These are phyloP conservation scores for Scrobipalpa costella DNA, from an alignment of 2,888 invertebrate genomes.

Conservation along the genomic window DNA sequence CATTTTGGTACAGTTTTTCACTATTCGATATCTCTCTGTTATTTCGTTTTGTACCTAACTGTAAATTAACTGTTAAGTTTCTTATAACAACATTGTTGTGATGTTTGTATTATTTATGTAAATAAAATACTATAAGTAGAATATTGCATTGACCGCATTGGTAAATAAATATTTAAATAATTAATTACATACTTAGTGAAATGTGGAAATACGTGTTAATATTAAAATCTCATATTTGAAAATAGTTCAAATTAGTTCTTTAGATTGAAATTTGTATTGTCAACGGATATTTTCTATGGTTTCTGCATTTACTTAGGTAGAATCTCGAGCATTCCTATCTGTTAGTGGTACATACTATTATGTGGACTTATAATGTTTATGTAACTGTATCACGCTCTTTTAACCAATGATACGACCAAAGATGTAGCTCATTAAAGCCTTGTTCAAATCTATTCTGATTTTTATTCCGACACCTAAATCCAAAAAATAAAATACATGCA, in stretches of 20 bases:
- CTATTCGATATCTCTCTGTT: conserved; percentile 51
- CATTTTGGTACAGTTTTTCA: conserved; percentile 21
- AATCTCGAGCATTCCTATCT: conserved; percentile 60
- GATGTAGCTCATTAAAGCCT: conserved; percentile 80
- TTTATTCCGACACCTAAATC: not conserved
- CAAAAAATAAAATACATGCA: not conserved
- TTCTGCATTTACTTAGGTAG: conserved; percentile 61
- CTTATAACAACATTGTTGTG: conserved; percentile 65
- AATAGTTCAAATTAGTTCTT: conserved; percentile 71
- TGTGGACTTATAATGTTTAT: conserved; percentile 42
- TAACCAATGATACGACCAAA: conserved; percentile 87
- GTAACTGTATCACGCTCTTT: conserved; percentile 59
- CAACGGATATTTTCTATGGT: conserved; percentile 41
- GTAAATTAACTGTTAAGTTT: conserved; percentile 77
- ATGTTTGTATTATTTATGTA: conserved; percentile 79
- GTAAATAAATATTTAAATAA: conserved; percentile 22
- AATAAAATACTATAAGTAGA: conserved; percentile 65
- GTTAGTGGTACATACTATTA: conserved; percentile 36
- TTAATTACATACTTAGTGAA: conserved; percentile 49
- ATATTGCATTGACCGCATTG: conserved; percentile 50
- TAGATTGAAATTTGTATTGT: conserved; percentile 51
- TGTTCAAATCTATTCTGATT: conserved; percentile 64
- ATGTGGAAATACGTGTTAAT: conserved; percentile 56
- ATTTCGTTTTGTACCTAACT: conserved; percentile 67
- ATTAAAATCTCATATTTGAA: conserved; percentile 39